Evolutionary conservation across 2,797 vertebrate species (phyloP).

Genomic region (Megaceryle alcyon): DNA sequence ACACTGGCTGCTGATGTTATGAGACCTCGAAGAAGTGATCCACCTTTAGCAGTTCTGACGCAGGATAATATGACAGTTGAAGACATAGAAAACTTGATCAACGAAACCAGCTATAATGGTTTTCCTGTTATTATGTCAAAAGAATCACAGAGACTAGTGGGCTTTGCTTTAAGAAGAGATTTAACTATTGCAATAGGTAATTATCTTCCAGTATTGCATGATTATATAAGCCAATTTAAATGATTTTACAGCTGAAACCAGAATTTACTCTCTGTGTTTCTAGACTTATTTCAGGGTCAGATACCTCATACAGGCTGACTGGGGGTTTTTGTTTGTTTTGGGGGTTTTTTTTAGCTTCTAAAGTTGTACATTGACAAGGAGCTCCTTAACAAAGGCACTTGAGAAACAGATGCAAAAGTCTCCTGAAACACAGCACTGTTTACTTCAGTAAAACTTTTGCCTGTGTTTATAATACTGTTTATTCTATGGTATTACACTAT

Average conservation of each 20-base stretch:
- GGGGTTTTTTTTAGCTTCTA: background rate
- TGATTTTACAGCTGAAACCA: background rate
- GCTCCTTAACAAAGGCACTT: background rate
- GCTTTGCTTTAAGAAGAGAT: conserved; percentile 96
- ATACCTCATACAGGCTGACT: background rate
- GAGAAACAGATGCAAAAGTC: background rate
- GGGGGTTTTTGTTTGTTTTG: no score
- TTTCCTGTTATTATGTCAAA: conserved; percentile 99
- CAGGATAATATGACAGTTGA: conserved; percentile 98
- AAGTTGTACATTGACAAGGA: background rate
- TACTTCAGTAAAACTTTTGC: background rate
- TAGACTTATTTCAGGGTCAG: background rate
- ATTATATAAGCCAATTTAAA: background rate
- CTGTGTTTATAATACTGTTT: background rate
- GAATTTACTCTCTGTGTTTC: background rate
- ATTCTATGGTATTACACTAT: background rate
- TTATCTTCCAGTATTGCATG: background rate
- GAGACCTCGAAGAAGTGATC: conserved; percentile 91
- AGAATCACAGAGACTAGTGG: conserved; percentile 96
- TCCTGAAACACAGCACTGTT: background rate
- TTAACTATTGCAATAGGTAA: conserved; percentile 97
- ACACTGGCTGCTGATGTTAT: conserved; percentile 96
- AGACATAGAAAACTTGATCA: conserved; percentile 93
- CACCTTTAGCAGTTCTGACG: conserved; percentile 92
- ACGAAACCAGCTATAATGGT: conserved; percentile 95